These are phyloP conservation scores for Cervus canadensis DNA, from an alignment of 2,113 vertebrate species.

Conservation along the genomic window DNA sequence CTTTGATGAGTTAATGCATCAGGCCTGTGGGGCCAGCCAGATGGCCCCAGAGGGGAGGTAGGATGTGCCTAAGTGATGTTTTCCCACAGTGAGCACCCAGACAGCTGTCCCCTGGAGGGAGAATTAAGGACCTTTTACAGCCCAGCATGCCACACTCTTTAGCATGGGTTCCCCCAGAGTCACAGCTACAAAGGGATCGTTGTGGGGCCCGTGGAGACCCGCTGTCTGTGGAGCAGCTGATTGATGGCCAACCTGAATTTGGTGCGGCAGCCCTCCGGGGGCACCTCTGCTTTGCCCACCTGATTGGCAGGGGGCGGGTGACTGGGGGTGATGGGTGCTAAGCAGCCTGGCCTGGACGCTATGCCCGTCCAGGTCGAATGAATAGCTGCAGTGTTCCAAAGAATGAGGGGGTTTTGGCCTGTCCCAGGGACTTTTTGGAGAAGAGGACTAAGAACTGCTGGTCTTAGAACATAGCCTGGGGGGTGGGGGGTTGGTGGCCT, in stretches of 20 bases:
- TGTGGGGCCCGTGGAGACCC: constrained; percentile 38
- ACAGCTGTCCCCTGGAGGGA: not conserved
- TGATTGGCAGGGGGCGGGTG: constrained; percentile 46
- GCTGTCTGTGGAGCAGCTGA: constrained; percentile 38
- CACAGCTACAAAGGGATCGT: constrained; percentile 53
- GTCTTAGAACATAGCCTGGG: not conserved
- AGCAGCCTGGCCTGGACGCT: constrained; percentile 64
- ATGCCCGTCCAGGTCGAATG: constrained; percentile 63
- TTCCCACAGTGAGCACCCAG: not conserved
- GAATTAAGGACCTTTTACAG: not conserved
- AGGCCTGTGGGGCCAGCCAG: not conserved
- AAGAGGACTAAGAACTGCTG: not conserved
- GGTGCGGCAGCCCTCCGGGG: constrained; percentile 21
- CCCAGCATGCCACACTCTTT: not conserved
- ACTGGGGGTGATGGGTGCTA: constrained; percentile 56
- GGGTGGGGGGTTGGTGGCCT: not conserved
- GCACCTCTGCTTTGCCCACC: constrained; percentile 54
- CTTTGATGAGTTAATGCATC: not conserved
- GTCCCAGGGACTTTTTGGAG: not conserved
- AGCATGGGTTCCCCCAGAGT: not conserved
- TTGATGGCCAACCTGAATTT: constrained; percentile 51
- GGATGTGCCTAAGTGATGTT: not conserved
- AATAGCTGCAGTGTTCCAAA: constrained; percentile 76
- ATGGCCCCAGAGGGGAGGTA: not conserved
- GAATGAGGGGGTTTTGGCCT: constrained; percentile 60